phyloP scores from a whole-genome alignment of 2,888 invertebrate species.

The Leptarthrus brevirostris region DNA sequence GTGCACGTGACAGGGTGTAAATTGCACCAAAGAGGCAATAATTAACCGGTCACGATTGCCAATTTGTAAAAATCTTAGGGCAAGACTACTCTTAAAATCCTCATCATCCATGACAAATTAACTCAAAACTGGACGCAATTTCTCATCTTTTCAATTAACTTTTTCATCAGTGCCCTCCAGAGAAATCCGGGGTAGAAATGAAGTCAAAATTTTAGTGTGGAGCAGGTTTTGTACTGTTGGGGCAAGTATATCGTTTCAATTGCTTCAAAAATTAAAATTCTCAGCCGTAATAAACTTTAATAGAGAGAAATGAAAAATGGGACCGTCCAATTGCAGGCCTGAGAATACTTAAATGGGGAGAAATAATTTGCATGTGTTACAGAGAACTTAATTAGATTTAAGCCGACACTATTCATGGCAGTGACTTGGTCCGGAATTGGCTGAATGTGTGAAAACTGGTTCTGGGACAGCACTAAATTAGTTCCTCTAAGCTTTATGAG shows the following conservation, averaged over 20 bases:
- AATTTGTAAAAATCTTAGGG: not conserved
- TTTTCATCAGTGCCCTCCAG: conserved; percentile 25
- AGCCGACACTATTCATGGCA: conserved; percentile 46
- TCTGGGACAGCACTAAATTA: conserved; percentile 26
- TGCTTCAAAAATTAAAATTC: conserved; percentile 45
- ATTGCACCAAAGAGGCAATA: not conserved
- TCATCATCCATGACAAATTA: conserved; percentile 19
- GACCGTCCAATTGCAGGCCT: conserved; percentile 39
- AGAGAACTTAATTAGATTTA: conserved; percentile 57
- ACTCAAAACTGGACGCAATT: conserved; percentile 12
- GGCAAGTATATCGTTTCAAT: conserved; percentile 13
- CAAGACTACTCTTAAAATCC: not conserved
- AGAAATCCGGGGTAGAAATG: not conserved
- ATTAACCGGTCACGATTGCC: not conserved
- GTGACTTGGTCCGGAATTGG: not conserved
- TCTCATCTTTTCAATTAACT: conserved; percentile 50
- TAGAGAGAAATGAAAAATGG: conserved; percentile 45
- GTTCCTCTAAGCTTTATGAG: conserved; percentile 31
- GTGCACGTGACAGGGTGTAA: no score
- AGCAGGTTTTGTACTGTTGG: not conserved
- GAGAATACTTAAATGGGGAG: conserved; percentile 50
- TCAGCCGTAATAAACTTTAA: conserved; percentile 48
- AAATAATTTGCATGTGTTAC: conserved; percentile 58
- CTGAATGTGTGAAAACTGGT: conserved; percentile 4
- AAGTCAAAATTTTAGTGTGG: not conserved